A percentile compares a stretch with the other conserved stretches of the same genome.
These are phyloP conservation scores for Vulpes ferrilata DNA, from an alignment of 2,113 vertebrate species.

Conservation along the genomic window DNA sequence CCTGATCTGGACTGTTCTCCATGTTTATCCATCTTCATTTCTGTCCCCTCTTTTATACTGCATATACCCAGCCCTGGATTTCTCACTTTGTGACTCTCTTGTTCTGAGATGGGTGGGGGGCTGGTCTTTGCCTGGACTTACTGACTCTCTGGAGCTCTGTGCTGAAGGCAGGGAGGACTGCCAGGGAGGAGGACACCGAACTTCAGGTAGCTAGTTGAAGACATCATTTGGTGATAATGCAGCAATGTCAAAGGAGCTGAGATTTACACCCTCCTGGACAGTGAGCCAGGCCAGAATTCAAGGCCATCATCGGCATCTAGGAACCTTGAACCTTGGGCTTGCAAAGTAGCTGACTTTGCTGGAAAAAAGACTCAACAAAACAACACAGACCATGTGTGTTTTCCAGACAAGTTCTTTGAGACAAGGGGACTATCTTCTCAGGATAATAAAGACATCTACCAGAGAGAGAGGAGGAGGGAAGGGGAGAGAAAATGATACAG, in stretches of 20 bases:
- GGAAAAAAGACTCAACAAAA: not conserved
- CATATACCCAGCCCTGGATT: not conserved
- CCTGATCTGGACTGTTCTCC: not conserved
- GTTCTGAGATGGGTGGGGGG: not conserved
- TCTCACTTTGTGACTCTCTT: not conserved
- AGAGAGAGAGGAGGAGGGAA: not conserved
- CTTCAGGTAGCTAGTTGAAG: not conserved
- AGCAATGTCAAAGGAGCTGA: not conserved
- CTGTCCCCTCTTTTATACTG: not conserved
- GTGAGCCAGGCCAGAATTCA: not conserved
- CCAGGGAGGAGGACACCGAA: not conserved
- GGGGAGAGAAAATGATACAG: not conserved
- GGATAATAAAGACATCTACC: not conserved
- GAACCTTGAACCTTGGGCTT: not conserved
- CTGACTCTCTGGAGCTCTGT: not conserved
- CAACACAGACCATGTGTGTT: not conserved
- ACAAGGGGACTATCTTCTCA: not conserved
- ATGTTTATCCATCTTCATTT: not conserved
- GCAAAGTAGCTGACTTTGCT: not conserved
- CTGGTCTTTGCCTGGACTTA: not conserved
- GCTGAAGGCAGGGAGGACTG: not conserved
- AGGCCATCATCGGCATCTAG: not conserved
- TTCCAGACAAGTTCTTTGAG: not conserved
- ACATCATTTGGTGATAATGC: rapidly evolving
- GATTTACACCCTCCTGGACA: not conserved